Evolutionary conservation across 2,113 vertebrate species (phyloP).

Genomic region (Chionomys nivalis): DNA sequence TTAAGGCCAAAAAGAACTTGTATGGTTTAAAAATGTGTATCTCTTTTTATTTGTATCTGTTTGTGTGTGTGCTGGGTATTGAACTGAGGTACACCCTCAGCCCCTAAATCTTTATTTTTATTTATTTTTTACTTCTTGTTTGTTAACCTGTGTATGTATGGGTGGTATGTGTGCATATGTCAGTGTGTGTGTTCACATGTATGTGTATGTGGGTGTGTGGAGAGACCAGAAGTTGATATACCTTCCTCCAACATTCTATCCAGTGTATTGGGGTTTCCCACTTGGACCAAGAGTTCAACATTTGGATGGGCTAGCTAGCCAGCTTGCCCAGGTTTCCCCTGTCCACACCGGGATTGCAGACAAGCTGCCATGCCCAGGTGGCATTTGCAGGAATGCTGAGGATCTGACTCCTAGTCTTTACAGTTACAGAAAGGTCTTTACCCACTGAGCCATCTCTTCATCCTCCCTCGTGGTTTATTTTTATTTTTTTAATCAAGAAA

Average conservation of each 20-base stretch:
- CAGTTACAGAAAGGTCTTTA: not conserved
- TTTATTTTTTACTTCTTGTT: not conserved
- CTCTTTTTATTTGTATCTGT: not conserved
- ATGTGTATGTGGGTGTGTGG: not conserved
- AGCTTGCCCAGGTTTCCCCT: not conserved
- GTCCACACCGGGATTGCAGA: not conserved
- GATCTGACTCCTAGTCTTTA: not conserved
- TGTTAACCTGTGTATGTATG: not conserved
- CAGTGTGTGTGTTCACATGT: not conserved
- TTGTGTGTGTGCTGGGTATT: not conserved
- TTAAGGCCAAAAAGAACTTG: not conserved
- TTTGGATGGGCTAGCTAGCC: not conserved
- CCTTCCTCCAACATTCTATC: not conserved
- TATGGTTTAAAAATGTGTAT: not conserved
- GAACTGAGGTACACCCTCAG: not conserved
- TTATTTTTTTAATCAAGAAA: not conserved
- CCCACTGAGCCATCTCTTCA: not conserved
- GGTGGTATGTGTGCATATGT: too few relatives aligned
- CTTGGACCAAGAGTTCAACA: not conserved
- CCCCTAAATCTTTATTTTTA: not conserved
- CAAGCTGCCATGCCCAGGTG: not conserved
- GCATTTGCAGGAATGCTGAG: not conserved
- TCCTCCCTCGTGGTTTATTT: not conserved
- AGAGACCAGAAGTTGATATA: not conserved
- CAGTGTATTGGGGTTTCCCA: not conserved